phyloP scores from a whole-genome alignment of 2,888 invertebrate genomes.

The Xylophagus ater region DNA sequence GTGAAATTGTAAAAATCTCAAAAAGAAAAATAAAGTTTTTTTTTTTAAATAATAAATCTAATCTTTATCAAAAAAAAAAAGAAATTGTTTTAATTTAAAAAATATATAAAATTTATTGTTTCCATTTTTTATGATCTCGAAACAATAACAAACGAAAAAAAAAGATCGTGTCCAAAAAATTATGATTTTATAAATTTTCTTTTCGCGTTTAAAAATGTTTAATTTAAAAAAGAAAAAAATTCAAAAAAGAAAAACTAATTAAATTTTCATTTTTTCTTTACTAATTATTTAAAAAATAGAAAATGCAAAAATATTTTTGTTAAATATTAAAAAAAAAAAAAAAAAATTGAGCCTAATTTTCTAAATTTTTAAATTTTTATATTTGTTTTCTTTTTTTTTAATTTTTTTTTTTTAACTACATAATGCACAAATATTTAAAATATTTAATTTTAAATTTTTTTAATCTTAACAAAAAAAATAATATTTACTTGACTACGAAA shows the following conservation, averaged over 20 bases:
- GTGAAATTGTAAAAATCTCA: background rate
- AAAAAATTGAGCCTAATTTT: background rate
- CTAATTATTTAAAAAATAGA: too few species aligned
- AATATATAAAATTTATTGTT: too few species aligned
- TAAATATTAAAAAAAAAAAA: background rate
- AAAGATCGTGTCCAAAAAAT: too few species aligned
- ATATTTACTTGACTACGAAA: slow-evolving; percentile 6
- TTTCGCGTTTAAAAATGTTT: background rate
- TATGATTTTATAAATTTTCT: too few species aligned
- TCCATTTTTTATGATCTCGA: too few species aligned
- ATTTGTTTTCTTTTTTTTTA: background rate
- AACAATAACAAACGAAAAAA: too few species aligned
- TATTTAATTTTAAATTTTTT: slow-evolving; percentile 1
- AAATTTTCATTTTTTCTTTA: too few species aligned
- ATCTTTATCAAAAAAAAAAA: slow-evolving; percentile 1
- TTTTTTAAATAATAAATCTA: too few species aligned
- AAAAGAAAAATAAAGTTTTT: too few species aligned
- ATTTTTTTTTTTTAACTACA: slow-evolving; percentile 12
- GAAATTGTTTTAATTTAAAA: too few species aligned
- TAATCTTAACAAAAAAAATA: slow-evolving; percentile 5
- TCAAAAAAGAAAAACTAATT: too few species aligned
- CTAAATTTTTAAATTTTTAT: background rate
- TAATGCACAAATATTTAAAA: slow-evolving; percentile 12
- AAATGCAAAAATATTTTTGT: background rate
- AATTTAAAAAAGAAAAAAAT: slow-evolving; percentile 1